Base-by-base conservation (phyloP, 2,797 vertebrate genomes). In the Phoebastria nigripes region DNA sequence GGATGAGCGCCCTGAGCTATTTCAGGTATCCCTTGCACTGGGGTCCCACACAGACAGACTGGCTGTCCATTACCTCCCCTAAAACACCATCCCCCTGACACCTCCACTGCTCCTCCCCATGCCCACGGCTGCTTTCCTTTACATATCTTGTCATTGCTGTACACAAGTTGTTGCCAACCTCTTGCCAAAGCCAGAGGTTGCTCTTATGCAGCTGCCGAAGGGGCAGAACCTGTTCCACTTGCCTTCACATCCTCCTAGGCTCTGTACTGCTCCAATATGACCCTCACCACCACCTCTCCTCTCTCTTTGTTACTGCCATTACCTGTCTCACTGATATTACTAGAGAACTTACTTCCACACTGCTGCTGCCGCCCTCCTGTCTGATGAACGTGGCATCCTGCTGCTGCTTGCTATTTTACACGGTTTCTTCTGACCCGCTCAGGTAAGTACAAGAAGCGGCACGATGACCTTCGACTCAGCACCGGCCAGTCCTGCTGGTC, bases 81-180 rank as follows among this genome's bases (percentile, higher is more conserved):
- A 26, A 66, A 78, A 72, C 13, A 37, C 19, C 33, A 35, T 41
- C 29, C 26, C 24, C 19, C 7, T 1, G 3, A 29, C 14, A 25
- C n/a, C 66, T 8, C 8, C 2, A 2, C 78, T 51, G 51, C 46
- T 79, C 35, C 29, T 66, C 19, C 22, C 62, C 29, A 1, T 33
- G 59, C 37, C 70, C 17, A 6, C 1, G 1, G 35, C 35, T 61
- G 26, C 56, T 55, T 55, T 46, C 29, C 62, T 70, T 86, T 69
- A 35, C 29, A 13, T 4, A 6, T 18, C 46, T 44, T 35, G 12
- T 44, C 11, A 0, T 14, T 47, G 46, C 37, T 2, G 0, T 33
- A 33, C 7, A 15, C 33, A 29, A 16, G 33, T 31, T 74, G 16
- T 20, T 65, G 31, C 54, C 44, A 44, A 21, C 15, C 16, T 85